Percentiles rank a stretch among this genome's conserved stretches.
These are phyloP conservation scores for Eupithecia subfuscata DNA, from an alignment of 2,888 invertebrate species.

Conservation along the genomic window DNA sequence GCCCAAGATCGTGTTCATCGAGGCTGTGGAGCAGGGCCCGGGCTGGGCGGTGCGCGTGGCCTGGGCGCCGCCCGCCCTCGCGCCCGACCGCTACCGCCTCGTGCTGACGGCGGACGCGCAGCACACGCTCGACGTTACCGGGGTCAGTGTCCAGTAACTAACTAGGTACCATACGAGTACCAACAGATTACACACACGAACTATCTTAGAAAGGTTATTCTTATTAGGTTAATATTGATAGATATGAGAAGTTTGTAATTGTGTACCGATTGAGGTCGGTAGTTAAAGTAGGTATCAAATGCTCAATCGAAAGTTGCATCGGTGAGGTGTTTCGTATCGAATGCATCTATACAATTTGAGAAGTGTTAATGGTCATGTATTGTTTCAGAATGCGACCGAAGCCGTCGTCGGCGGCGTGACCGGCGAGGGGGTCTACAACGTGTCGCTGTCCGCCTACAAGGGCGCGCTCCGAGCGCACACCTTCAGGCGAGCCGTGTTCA, in stretches of 20 bases:
- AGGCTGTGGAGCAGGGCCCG: constrained; percentile 38
- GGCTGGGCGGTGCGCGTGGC: constrained; percentile 58
- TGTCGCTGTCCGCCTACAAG: constrained; percentile 53
- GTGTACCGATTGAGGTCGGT: too few species aligned
- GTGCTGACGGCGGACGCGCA: constrained; percentile 48
- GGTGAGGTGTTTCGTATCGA: too few species aligned
- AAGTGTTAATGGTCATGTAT: too few species aligned
- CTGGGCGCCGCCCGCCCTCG: constrained; percentile 54
- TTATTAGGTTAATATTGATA: too few species aligned
- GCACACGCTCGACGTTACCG: constrained; percentile 46
- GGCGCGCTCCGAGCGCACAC: constrained; percentile 42
- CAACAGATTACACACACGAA: too few species aligned
- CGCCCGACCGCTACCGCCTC: constrained; percentile 58
- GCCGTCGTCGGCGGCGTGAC: constrained; percentile 53
- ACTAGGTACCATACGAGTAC: too few species aligned
- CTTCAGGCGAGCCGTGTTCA: constrained; percentile 50
- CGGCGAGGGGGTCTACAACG: constrained; percentile 54
- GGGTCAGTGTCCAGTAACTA: constrained; percentile 60
- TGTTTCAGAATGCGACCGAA: constrained; percentile 58
- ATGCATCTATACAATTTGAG: too few species aligned
- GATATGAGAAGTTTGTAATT: too few species aligned
- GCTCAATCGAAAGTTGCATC: too few species aligned
- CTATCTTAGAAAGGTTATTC: too few species aligned
- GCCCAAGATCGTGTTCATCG: constrained; percentile 49
- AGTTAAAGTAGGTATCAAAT: too few species aligned